Base-by-base conservation (phyloP, 2,888 invertebrate species). In the Epicampocera succincta region DNA sequence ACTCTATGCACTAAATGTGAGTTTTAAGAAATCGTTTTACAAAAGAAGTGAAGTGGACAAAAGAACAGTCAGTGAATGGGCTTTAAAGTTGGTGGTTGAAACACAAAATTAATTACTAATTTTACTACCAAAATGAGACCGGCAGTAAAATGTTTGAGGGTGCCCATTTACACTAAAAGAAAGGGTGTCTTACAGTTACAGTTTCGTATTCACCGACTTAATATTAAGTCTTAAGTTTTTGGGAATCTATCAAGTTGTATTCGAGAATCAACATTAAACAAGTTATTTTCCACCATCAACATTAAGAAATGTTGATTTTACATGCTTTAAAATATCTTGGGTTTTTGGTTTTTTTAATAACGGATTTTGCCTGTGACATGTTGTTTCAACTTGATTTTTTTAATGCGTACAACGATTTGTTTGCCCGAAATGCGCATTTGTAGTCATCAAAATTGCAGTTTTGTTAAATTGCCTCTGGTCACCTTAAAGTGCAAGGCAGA, bases 1-100 rank as follows among this genome's bases (percentile, higher is more conserved):
- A 63, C 71, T 68, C 42, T 42, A 50, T 75, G 75, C 65, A 71
- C 54, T 66, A 40, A 77, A 76, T 76, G 66, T 81, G 72, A 73
- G 68, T 76, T 76, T 50, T 60, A 0, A 17, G 56, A 63, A 21
- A 17, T n/a, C 38, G 50, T 9, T 13, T 3, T 9, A 21, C 13
- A 21, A 77, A 44, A 3, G 46, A 4, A 25, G n/a, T 25, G 11
- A 17, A 52, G 25, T 5, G 11, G 21, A 46, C 15, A 54, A 72
- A 21, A 50, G 17, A 44, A 9, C 25, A 38, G 17, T 46, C 65
- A 60, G 44, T 75, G 56, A 80, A 63, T 74, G 74, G 63, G n/a
- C 21, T 60, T 63, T 48, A 54, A 56, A 63, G 17, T 13, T 68
- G 25, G 38, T 66, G 65, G 21, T 44, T 60, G 11, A 63, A 77